Base-by-base conservation (phyloP, 1,140 invertebrate genomes). In the Camponotus vicinus region DNA sequence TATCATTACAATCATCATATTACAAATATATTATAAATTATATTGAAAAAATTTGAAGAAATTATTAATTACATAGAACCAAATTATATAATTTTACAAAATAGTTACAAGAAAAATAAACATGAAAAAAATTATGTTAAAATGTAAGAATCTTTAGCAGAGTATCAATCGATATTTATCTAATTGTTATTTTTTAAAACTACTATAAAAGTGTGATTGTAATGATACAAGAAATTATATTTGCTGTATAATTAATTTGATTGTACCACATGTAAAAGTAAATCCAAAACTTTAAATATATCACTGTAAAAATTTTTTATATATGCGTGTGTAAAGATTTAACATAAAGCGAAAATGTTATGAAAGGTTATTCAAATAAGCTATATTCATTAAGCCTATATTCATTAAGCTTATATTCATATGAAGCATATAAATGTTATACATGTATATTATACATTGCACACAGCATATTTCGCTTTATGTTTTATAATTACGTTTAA, bases 391-490 rank as follows among this genome's bases (percentile, higher is more conserved):
- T 21, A 21, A 21, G 21, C 0, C 21, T 21, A 21, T 21, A 21
- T 21, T 21, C 21, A 21, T 21, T 21, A 21, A 21, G 21, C 21
- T 67, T 82, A 63, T 82, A 63, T 73, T 63, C 63, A 71, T 88
- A 59, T 79, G 32, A 75, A 75, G 27, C 27, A 86, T 86, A 57
- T 88, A 82, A 6, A 86, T 80, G 55, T 80, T 86, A 73, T n/a
- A 88, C 57, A 52, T 73, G 55, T 32, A 79, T 45, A 79, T 59
- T 52, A 52, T 73, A 85, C 34, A n/a, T 45, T 77, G 45, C 69
- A 87, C 27, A 3, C 34, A 49, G 52, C 34, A 18, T 83, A 87
- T 70, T 85, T 69, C 61, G 40, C 64, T 78, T 21, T 49, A 45
- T 87, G 76, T 49, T 71, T 57, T 86, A 55, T 70, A 34, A 57